Evolutionary conservation across 1,140 invertebrate species (phyloP).

Genomic region (Potamilus streckersoni): DNA sequence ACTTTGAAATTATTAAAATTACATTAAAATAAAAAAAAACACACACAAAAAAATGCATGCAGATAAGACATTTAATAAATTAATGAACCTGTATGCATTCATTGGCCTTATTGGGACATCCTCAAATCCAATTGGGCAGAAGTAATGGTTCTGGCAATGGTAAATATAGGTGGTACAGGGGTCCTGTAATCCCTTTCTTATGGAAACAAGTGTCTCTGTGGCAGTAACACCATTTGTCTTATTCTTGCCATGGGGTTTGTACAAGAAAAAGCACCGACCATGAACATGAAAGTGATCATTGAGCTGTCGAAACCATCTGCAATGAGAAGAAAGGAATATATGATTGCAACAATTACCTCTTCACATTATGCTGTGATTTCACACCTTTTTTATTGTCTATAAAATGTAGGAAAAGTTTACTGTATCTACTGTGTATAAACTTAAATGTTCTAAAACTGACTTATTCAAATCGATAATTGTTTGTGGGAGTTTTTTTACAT

Average conservation of each 20-base stretch:
- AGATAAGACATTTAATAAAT: too few species aligned
- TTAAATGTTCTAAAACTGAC: too few species aligned
- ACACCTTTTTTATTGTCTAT: too few species aligned
- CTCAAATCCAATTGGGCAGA: conserved; percentile 65
- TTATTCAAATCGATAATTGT: too few species aligned
- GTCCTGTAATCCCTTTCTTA: conserved; percentile 57
- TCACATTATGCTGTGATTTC: too few species aligned
- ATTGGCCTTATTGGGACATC: conserved; percentile 46
- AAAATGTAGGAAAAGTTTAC: too few species aligned
- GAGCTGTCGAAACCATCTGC: conserved; percentile 59
- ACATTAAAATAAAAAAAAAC: too few species aligned
- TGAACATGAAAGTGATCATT: conserved; percentile 60
- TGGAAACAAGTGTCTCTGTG: conserved; percentile 45
- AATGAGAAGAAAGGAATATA: conserved; percentile 8
- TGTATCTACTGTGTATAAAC: too few species aligned
- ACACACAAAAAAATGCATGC: too few species aligned
- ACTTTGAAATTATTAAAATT: too few species aligned
- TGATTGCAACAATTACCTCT: too few species aligned
- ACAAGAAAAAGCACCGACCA: conserved; percentile 54
- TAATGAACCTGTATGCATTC: conserved; percentile 56
- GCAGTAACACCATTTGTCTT: conserved; percentile 48
- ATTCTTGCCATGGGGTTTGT: conserved; percentile 61
- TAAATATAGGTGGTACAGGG: conserved; percentile 58
- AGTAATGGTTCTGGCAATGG: conserved; percentile 66
- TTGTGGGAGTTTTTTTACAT: too few species aligned